Evolutionary conservation across 1,140 invertebrate species (phyloP).

Genomic region (Leptestheria dahalacensis): DNA sequence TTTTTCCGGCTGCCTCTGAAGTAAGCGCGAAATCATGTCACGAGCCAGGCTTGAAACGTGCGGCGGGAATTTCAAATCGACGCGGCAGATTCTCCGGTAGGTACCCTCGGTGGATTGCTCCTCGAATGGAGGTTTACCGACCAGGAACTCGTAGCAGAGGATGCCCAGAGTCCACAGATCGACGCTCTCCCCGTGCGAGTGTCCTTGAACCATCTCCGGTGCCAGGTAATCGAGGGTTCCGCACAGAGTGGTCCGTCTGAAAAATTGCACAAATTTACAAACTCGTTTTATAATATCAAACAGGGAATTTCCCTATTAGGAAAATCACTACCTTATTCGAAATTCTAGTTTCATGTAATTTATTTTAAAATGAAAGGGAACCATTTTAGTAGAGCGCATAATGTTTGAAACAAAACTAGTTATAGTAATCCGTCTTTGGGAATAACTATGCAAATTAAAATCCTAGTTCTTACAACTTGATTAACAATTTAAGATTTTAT

Average conservation of each 20-base stretch:
- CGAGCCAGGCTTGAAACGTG: conserved; percentile 54
- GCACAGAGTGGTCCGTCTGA: conserved; percentile 66
- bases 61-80: conserved; percentile 55
- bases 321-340: too few species aligned
- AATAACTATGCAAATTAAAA: too few species aligned
- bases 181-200: conserved; percentile 60
- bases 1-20: conserved; percentile 52
- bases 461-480: too few species aligned
- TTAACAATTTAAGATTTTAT: too few species aligned
- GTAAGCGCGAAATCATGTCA: conserved; percentile 67
- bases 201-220: conserved; percentile 77
- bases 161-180: conserved; percentile 91
- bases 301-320: neutral
- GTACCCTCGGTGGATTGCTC: conserved; percentile 48
- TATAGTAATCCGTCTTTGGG: too few species aligned
- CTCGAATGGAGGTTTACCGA: conserved; percentile 80
- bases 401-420: too few species aligned
- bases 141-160: conserved; percentile 76
- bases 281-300: too few species aligned
- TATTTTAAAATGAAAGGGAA: too few species aligned
- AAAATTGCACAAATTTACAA: neutral
- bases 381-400: too few species aligned
- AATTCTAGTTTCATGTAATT: too few species aligned
- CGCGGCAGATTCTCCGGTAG: conserved; percentile 57
- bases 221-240: conserved; percentile 90